Conservation (phyloP, 2,888 invertebrate genomes). For the Drosophila siamana region DNA sequence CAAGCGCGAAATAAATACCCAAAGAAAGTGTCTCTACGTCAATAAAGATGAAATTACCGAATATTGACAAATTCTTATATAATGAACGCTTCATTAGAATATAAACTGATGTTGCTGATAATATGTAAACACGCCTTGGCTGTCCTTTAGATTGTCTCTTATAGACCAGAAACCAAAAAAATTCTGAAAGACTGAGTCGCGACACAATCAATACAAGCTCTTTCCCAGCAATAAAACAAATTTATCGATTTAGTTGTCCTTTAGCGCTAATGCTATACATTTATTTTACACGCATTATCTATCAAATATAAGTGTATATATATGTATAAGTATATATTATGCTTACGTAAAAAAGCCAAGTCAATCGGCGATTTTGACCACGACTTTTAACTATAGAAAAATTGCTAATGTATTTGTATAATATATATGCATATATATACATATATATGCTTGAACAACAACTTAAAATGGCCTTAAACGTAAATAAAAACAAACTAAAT, state of each 20-base stretch:
- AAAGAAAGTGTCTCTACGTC: no score
- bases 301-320: constrained; percentile 44
- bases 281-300: constrained; percentile 65
- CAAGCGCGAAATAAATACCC: no score
- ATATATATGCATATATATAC: constrained; percentile 7
- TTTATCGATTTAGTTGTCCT: constrained; percentile 42
- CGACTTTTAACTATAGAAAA: constrained; percentile 37
- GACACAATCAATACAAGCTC: no score
- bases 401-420: constrained; percentile 25
- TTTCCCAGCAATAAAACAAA: constrained; percentile 12
- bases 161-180: no score
- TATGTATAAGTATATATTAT: constrained; percentile 38
- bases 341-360: constrained; percentile 43
- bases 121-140: no score
- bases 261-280: constrained; percentile 69
- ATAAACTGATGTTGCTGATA: no score
- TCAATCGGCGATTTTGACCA: constrained; percentile 20
- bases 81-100: no score
- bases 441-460: constrained; percentile 57
- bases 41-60: no score
- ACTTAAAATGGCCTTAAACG: constrained; percentile 23
- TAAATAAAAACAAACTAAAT: constrained; percentile 35
- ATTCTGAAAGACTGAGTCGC: no score
- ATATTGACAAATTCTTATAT: no score
- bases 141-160: no score